A percentile compares a stretch with the other conserved stretches of the same genome.
These are phyloP conservation scores for Lycia hirtaria DNA, from an alignment of 2,888 invertebrate genomes.

Conservation along the genomic window DNA sequence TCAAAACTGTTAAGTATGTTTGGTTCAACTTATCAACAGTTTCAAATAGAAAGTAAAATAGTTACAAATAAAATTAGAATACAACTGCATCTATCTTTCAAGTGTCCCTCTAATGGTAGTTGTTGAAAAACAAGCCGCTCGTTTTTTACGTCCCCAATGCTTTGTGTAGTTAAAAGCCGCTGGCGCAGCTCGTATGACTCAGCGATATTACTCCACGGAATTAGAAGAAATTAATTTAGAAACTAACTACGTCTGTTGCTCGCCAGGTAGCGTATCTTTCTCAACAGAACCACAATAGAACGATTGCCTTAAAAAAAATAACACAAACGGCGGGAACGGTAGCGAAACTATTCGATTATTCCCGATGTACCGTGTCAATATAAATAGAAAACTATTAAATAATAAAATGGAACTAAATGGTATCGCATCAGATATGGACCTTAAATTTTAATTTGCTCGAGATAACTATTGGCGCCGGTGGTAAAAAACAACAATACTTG, in stretches of 20 bases:
- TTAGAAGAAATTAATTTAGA: constrained; percentile 79
- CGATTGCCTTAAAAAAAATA: constrained; percentile 54
- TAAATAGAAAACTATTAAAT: constrained; percentile 76
- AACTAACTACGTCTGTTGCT: constrained; percentile 59
- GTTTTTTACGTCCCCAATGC: constrained; percentile 58
- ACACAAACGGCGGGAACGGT: constrained; percentile 70
- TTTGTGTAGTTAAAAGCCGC: constrained; percentile 65
- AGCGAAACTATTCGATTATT: constrained; percentile 76
- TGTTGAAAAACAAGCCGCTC: constrained; percentile 70
- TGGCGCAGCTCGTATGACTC: constrained; percentile 75
- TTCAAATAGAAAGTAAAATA: constrained; percentile 31
- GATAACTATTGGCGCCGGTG: constrained; percentile 66
- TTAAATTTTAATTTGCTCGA: constrained; percentile 52
- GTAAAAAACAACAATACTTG: constrained; percentile 46
- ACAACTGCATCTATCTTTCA: constrained; percentile 70
- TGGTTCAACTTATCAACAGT: constrained; percentile 23
- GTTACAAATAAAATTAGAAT: constrained; percentile 42
- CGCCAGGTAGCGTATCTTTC: constrained; percentile 68
- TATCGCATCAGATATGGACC: constrained; percentile 55
- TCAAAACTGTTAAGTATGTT: neutral
- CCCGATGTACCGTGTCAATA: constrained; percentile 69
- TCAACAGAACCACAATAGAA: constrained; percentile 53
- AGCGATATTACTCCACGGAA: constrained; percentile 67
- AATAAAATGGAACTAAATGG: constrained; percentile 57
- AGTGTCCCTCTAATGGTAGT: constrained; percentile 76